Conservation (phyloP, 1,140 invertebrate genomes). For the Dinoponera quadriceps region DNA sequence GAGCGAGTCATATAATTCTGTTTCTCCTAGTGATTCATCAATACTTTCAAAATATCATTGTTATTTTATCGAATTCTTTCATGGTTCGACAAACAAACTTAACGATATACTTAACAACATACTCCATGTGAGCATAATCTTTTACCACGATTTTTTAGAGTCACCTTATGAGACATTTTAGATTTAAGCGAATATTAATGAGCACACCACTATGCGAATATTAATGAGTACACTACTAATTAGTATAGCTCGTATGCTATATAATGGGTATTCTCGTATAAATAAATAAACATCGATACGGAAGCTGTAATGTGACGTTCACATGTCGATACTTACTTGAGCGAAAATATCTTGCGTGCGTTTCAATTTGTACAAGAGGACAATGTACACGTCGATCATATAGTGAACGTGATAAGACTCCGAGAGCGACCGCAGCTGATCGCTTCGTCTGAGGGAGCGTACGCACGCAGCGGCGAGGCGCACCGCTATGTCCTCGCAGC, state of each 20-base stretch:
- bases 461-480: constrained; percentile 86
- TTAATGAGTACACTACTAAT: no score
- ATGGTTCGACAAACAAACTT: no score
- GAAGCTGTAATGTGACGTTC: neutral
- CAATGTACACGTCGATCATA: constrained; percentile 86
- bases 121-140: no score
- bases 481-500: constrained; percentile 87
- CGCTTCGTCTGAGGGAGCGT: constrained; percentile 82
- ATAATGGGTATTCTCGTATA: no score
- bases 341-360: constrained; percentile 86
- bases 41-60: neutral
- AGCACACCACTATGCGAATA: no score
- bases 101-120: no score
- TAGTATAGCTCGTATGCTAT: no score
- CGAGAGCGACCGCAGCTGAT: constrained; percentile 82
- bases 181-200: no score
- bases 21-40: neutral
- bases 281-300: no score
- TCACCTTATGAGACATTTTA: no score
- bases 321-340: constrained; percentile 81
- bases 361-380: constrained; percentile 86
- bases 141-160: no score
- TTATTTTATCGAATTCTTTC: neutral
- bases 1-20: neutral
- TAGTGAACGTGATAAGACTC: constrained; percentile 84